phyloP scores from a whole-genome alignment of 2,797 vertebrate species.

The Limnodromus scolopaceus region DNA sequence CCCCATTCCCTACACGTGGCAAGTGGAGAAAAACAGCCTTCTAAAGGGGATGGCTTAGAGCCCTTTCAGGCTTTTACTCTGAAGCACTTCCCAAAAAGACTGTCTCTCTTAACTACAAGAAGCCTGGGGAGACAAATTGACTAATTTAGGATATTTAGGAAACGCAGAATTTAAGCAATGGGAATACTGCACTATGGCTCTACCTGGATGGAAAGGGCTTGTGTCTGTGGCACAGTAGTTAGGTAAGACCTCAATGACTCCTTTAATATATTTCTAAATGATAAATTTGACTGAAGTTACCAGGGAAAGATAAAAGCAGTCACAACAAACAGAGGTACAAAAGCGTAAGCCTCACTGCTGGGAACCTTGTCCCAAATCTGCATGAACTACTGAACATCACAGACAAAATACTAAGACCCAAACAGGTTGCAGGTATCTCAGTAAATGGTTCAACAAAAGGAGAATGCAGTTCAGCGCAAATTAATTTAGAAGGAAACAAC shows the following conservation, averaged over 20 bases:
- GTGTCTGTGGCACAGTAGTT: no score
- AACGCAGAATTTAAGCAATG: fast-evolving
- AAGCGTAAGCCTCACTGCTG: neutral
- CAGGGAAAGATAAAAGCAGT: neutral
- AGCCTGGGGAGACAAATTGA: neutral
- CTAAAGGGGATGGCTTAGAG: neutral
- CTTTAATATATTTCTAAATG: neutral
- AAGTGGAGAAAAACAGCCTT: neutral
- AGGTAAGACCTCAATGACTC: neutral
- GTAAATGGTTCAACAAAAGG: neutral
- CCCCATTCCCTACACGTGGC: fast-evolving
- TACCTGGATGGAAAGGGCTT: neutral
- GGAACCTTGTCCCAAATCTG: neutral
- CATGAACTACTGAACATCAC: neutral
- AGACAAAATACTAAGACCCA: neutral
- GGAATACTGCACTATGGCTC: neutral
- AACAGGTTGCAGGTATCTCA: neutral
- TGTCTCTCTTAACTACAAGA: neutral
- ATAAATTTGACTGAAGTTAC: neutral
- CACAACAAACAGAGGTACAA: neutral
- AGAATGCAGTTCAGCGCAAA: fast-evolving
- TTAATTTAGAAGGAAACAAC: neutral
- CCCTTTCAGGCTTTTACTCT: neutral
- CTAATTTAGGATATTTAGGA: neutral
- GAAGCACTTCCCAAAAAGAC: neutral